Base-by-base conservation (phyloP, 1,140 invertebrate species). In the Drosophila cardini region DNA sequence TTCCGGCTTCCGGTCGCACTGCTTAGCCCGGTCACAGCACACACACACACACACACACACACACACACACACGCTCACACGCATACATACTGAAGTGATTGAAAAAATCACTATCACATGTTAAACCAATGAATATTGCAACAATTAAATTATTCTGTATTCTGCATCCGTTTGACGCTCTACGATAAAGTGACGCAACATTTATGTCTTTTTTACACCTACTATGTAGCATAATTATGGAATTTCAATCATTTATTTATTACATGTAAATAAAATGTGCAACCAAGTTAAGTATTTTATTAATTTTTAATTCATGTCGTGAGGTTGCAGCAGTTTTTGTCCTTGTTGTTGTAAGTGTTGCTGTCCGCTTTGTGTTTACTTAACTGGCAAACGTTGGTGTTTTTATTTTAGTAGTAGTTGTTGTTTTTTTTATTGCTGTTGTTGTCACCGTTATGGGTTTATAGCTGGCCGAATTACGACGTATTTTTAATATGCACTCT, bases 211-310 rank as follows among this genome's bases (percentile, higher is more conserved):
- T 1, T 56, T 60, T 32, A 34, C 64, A 55, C 48, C 61, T 64
- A 60, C 21, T 26, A 26, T 26, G 21, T 5, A 26, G 21, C 61
- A 60, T 83, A 87, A 86, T 86, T 86, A 85, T 74, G 84, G 83
- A 89, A 87, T 87, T 89, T 89, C 72, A 89, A 89, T 87, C 76
- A 87, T 77, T 87, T 86, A 86, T 86, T 86, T 87, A 89, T 83
- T 80, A 73, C 72, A 64, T 83, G 83, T 89, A 89, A 83, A 83
- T 83, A 86, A 85, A 89, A 83, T 58, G 60, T 73, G 55, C 65
- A 72, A 56, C 36, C 45, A 68, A 76, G 83, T 83, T 86, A 71
- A 58, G 67, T 15, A 63, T 71, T 75, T 75, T 71, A 87, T 87
- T 89, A 86, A 86, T 83, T 85, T 85, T 85, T 87, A 78, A 85